Evolutionary conservation across 1,140 invertebrate species (phyloP).

Genomic region (Pseudachorutes palmiensis): DNA sequence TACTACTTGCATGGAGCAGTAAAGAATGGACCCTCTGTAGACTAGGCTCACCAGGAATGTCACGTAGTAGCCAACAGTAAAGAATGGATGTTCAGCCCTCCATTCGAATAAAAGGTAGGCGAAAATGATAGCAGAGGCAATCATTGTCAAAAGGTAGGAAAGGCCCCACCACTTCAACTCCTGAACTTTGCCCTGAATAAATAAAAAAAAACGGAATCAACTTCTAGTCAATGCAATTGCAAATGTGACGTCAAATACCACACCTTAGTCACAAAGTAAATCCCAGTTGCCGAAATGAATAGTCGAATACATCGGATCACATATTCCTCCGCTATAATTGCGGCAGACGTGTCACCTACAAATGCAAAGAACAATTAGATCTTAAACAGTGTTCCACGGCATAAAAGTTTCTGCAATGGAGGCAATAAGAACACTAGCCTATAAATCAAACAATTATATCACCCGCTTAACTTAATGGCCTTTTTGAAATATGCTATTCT

Average conservation of each 20-base stretch:
- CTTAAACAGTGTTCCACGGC: too few species aligned
- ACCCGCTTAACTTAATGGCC: too few species aligned
- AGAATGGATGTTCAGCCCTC: conserved; percentile 22
- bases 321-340: conserved; percentile 13
- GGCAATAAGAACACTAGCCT: too few species aligned
- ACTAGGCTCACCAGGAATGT: conserved; percentile 15
- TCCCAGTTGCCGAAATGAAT: neutral
- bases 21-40: conserved; percentile 1
- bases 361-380: neutral
- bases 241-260: neutral
- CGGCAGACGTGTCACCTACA: neutral
- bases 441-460: too few species aligned
- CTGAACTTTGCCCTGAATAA: conserved; percentile 6
- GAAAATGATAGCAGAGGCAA: conserved; percentile 11
- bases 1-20: conserved; percentile 11
- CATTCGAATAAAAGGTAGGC: conserved; percentile 20
- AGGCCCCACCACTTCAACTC: conserved; percentile 3
- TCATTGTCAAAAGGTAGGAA: neutral
- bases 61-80: conserved; percentile 22
- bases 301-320: conserved; percentile 7
- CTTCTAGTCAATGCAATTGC: neutral
- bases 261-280: conserved; percentile 4
- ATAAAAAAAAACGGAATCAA: neutral
- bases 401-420: too few species aligned
- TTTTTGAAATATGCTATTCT: neutral